These are phyloP conservation scores for Tetropium fuscum DNA, from an alignment of 2,888 invertebrate species.

Conservation along the genomic window DNA sequence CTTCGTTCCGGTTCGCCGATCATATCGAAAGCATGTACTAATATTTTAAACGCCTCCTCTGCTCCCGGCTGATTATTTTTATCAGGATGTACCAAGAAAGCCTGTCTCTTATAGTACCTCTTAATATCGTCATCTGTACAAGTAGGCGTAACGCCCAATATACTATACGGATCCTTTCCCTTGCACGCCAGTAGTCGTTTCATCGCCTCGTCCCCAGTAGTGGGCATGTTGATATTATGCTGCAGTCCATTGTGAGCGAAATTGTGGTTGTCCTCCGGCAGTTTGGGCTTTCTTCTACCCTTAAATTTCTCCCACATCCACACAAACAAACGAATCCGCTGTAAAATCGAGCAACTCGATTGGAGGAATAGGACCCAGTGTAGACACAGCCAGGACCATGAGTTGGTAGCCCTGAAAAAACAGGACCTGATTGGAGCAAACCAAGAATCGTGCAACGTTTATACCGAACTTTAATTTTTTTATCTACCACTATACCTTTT, in stretches of 20 bases:
- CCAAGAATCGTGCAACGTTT: too few species aligned
- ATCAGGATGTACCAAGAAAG: slow-evolving; percentile 95
- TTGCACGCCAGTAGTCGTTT: slow-evolving; percentile 88
- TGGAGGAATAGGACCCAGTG: slow-evolving; percentile 56
- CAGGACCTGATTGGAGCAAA: too few species aligned
- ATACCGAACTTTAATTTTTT: too few species aligned
- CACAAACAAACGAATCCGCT: slow-evolving; percentile 56
- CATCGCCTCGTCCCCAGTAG: slow-evolving; percentile 95
- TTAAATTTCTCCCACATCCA: slow-evolving; percentile 63
- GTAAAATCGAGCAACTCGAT: slow-evolving; percentile 52
- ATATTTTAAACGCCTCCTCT: slow-evolving; percentile 95
- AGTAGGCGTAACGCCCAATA: slow-evolving; percentile 79
- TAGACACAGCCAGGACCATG: slow-evolving; percentile 57
- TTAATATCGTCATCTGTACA: slow-evolving; percentile 95
- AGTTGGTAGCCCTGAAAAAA: slow-evolving; percentile 55
- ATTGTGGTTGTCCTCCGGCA: slow-evolving; percentile 64
- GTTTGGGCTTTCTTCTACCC: slow-evolving; percentile 50
- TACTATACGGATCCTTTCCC: slow-evolving; percentile 95
- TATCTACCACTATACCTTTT: too few species aligned
- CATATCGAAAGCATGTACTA: slow-evolving; percentile 95
- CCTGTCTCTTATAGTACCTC: slow-evolving; percentile 93
- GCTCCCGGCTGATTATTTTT: slow-evolving; percentile 96
- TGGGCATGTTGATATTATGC: slow-evolving; percentile 84
- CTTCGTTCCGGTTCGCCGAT: slow-evolving; percentile 87
- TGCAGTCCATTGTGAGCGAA: slow-evolving; percentile 71